A percentile compares a stretch with the other conserved stretches of the same genome.
Evolutionary conservation across 2,888 invertebrate species (phyloP).

Genomic region (Neoscelio sp.): DNA sequence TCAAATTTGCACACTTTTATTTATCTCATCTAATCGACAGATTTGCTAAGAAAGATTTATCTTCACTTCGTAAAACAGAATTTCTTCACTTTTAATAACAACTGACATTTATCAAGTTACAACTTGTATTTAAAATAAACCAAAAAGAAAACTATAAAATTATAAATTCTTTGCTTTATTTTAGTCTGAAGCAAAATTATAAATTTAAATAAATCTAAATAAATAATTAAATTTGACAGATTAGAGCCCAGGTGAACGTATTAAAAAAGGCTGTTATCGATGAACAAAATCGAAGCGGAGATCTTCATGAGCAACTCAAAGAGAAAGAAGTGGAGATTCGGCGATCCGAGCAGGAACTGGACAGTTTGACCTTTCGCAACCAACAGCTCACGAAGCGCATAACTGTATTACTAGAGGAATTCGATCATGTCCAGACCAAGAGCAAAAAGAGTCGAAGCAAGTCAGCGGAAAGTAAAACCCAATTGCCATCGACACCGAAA

Average conservation of each 20-base stretch:
- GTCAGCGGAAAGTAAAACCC: constrained; percentile 75
- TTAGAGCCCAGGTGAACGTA: constrained; percentile 95
- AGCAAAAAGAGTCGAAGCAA: constrained; percentile 82
- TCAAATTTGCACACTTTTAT: too few species aligned
- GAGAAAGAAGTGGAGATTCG: constrained; percentile 93
- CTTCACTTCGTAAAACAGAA: too few species aligned
- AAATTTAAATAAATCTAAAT: neutral
- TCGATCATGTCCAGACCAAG: constrained; percentile 86
- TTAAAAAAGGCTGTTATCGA: constrained; percentile 96
- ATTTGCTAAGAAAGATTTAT: too few species aligned
- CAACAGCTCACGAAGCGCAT: constrained; percentile 96
- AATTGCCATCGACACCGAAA: constrained; percentile 78
- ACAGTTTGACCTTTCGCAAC: constrained; percentile 96
- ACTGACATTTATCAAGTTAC: too few species aligned
- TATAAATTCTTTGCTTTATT: too few species aligned
- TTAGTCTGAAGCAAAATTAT: too few species aligned
- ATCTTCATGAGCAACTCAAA: constrained; percentile 90
- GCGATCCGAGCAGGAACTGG: constrained; percentile 95
- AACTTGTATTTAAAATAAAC: too few species aligned
- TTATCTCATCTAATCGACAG: too few species aligned
- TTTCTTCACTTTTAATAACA: too few species aligned
- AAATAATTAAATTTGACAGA: constrained; percentile 84
- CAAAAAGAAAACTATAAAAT: too few species aligned
- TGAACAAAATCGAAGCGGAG: constrained; percentile 92
- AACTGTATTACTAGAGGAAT: constrained; percentile 95